These are phyloP conservation scores for Epsilonema sp. DNA, from an alignment of 2,888 invertebrate species.

Conservation along the genomic window DNA sequence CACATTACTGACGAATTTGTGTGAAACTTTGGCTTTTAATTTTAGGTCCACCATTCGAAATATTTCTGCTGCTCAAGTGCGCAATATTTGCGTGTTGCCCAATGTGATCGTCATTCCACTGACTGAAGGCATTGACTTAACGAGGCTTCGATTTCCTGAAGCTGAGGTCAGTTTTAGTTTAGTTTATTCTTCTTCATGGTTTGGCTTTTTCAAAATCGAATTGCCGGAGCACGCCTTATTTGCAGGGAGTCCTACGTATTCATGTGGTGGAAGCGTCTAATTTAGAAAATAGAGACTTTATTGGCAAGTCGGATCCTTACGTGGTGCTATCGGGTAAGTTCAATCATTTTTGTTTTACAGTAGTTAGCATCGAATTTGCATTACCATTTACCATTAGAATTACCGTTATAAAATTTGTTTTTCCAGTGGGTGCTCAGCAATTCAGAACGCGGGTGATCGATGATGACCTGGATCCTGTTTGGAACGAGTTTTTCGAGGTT, in stretches of 20 bases:
- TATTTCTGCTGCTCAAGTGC: slow-evolving; percentile 72
- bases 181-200: too few species aligned
- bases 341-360: too few species aligned
- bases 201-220: too few species aligned
- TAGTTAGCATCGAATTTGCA: too few species aligned
- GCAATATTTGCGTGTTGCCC: slow-evolving; percentile 80
- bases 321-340: slow-evolving; percentile 45
- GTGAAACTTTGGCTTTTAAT: too few species aligned
- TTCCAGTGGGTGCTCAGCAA: slow-evolving; percentile 75
- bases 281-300: slow-evolving; percentile 85
- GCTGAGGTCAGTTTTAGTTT: slow-evolving; percentile 57
- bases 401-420: too few species aligned
- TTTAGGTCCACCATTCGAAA: slow-evolving; percentile 44
- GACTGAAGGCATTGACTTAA: slow-evolving; percentile 59
- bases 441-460: slow-evolving; percentile 82
- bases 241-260: slow-evolving; percentile 71
- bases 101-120: slow-evolving; percentile 79
- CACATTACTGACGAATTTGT: too few species aligned
- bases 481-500: slow-evolving; percentile 84
- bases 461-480: slow-evolving; percentile 78
- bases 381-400: slow-evolving; percentile 2
- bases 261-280: slow-evolving; percentile 84
- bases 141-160: slow-evolving; percentile 63
- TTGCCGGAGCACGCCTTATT: too few species aligned
- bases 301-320: slow-evolving; percentile 94